Percentiles rank a stretch among this genome's conserved stretches.
Conservation (phyloP, 2,113 vertebrate genomes). For the Oreochromis tanganicae region DNA sequence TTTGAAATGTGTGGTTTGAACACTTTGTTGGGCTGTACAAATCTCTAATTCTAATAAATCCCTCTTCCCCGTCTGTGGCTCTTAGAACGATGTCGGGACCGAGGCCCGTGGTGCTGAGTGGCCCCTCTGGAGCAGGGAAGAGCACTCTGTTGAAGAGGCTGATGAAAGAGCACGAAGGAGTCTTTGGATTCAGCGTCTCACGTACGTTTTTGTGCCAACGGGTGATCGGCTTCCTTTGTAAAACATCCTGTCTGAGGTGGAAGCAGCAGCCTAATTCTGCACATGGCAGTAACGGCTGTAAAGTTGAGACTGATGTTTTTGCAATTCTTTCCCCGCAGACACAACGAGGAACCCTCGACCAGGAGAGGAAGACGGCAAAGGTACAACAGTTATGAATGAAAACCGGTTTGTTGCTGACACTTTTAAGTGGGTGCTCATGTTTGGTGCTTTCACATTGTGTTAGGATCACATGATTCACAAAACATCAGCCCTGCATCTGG, state of each 20-base stretch:
- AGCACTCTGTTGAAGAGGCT: constrained; percentile 92
- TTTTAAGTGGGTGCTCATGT: neutral
- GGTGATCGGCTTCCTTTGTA: neutral
- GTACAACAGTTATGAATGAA: constrained; percentile 55
- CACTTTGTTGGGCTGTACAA: neutral
- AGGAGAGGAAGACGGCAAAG: constrained; percentile 90
- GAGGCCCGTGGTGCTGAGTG: constrained; percentile 90
- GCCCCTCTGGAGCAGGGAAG: constrained; percentile 93
- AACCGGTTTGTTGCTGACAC: neutral
- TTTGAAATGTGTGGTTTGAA: neutral
- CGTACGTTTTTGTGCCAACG: constrained; percentile 74
- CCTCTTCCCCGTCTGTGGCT: neutral
- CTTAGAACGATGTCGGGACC: constrained; percentile 83
- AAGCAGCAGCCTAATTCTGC: neutral
- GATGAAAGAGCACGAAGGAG: constrained; percentile 80
- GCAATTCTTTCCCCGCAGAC: constrained; percentile 68
- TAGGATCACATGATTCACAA: neutral
- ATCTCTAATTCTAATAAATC: neutral
- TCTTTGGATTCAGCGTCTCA: constrained; percentile 96
- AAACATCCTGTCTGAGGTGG: neutral
- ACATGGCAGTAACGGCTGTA: neutral
- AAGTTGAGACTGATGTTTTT: neutral
- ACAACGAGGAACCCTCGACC: constrained; percentile 90
- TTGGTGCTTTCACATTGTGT: neutral
- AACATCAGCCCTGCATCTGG: neutral